Percentiles rank a stretch among this genome's conserved stretches.
phyloP scores from a whole-genome alignment of 2,113 vertebrate species.

The Phyllostomus discolor region DNA sequence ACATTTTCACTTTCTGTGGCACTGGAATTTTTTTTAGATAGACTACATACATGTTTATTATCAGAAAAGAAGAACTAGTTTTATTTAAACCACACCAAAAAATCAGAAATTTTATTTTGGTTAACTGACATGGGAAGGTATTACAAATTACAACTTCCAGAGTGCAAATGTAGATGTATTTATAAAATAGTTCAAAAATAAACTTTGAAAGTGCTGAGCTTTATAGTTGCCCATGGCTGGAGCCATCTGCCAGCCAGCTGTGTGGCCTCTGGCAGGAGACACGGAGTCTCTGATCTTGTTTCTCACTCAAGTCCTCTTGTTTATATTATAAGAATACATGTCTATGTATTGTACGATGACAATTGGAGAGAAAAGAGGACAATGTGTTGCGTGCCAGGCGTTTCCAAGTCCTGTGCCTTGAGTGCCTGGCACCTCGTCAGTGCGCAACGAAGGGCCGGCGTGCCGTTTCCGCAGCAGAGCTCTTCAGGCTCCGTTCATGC shows the following conservation, averaged over 20 bases:
- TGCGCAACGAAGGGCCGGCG: background rate
- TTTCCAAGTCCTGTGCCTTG: background rate
- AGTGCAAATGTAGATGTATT: background rate
- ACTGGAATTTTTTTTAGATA: background rate
- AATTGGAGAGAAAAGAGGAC: background rate
- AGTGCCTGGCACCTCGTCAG: background rate
- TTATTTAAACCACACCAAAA: background rate
- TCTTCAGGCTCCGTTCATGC: background rate
- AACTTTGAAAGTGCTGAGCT: background rate
- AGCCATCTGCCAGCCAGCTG: background rate
- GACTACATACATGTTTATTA: background rate
- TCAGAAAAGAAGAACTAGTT: background rate
- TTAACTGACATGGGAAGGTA: background rate
- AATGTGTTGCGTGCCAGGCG: background rate
- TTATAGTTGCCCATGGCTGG: background rate
- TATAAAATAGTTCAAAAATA: background rate
- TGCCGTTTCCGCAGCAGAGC: background rate
- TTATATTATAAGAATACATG: background rate
- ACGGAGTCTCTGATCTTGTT: background rate
- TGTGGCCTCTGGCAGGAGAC: background rate
- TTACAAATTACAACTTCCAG: background rate
- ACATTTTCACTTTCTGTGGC: background rate
- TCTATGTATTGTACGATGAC: background rate
- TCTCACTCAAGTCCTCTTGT: background rate
- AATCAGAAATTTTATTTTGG: background rate